Base-by-base conservation (phyloP, 2,888 invertebrate genomes). In the Tinea semifulvella region DNA sequence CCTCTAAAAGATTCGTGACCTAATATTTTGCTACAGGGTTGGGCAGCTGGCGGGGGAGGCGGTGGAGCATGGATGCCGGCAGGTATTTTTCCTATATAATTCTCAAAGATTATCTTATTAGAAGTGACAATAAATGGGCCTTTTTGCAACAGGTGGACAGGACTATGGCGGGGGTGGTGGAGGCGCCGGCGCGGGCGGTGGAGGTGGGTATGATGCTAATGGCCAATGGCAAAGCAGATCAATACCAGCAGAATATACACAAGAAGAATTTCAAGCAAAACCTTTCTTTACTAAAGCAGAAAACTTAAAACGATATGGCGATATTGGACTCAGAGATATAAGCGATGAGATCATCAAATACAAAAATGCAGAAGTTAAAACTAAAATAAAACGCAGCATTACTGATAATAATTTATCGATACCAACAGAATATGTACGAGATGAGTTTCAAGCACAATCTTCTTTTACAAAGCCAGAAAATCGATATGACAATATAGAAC, bases 1-100 rank as follows among this genome's bases (percentile, higher is more conserved):
- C n/a, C n/a, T n/a, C n/a, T n/a, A n/a, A n/a, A n/a, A n/a, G n/a
- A n/a, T n/a, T n/a, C n/a, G n/a, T n/a, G n/a, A n/a, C n/a, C n/a
- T n/a, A n/a, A n/a, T n/a, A n/a, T n/a, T n/a, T 22, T 7, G 47
- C 54, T 60, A n/a, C 55, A 84, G 65, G 77, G 81, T 2, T 84
- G 77, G 61, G 66, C 80, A 0, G 66, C 73, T 59, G 3, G 58
- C 26, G 75, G 80, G 0, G 75, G 71, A 0, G 69, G 74, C 1
- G 73, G 74, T 1, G 77, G 82, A 0, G 76, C 83, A 1, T 80
- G 83, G 62, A 77, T 82, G 60, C 75, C 82, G 49, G 76, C 76
- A 76, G 76, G 76, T 77, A 74, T 71, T 56, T 60, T 70, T 47
- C 65, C 66, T 53, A 53, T 73, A 54, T 44, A 47, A 43, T 26